phyloP scores from a whole-genome alignment of 2,888 invertebrate genomes.

The Agriopis leucophaearia region DNA sequence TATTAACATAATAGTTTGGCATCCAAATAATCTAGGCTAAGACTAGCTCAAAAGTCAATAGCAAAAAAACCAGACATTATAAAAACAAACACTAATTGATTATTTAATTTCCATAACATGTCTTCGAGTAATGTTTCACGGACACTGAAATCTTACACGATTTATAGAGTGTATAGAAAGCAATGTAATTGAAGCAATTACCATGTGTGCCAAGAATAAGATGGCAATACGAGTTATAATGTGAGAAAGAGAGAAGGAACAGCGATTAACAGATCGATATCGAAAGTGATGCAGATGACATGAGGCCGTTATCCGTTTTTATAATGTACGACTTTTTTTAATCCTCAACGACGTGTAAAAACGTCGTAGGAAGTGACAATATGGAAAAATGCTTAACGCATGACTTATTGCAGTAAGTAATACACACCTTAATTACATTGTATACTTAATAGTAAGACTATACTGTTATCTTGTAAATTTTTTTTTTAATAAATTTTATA shows the following conservation, averaged over 20 bases:
- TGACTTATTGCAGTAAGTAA: not conserved
- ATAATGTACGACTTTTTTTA: constrained; percentile 52
- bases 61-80: constrained; percentile 11
- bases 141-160: constrained; percentile 21
- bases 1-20: not conserved
- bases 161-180: constrained; percentile 44
- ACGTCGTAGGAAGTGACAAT: too few species aligned
- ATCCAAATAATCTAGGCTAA: not conserved
- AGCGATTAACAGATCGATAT: constrained; percentile 65
- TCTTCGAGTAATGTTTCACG: constrained; percentile 12
- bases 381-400: not conserved
- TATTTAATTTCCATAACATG: constrained; percentile 29
- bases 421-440: too few species aligned
- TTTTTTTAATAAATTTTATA: too few species aligned
- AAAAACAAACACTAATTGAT: constrained; percentile 9
- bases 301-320: constrained; percentile 60
- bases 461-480: too few species aligned
- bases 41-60: not conserved
- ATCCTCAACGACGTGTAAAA: not conserved
- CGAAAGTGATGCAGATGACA: constrained; percentile 73
- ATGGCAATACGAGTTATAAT: constrained; percentile 31
- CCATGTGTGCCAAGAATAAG: constrained; percentile 42
- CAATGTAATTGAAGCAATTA: constrained; percentile 43
- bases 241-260: constrained; percentile 26
- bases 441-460: too few species aligned